Conservation (phyloP, 2,888 invertebrate genomes). For the Pseudoips prasinana region DNA sequence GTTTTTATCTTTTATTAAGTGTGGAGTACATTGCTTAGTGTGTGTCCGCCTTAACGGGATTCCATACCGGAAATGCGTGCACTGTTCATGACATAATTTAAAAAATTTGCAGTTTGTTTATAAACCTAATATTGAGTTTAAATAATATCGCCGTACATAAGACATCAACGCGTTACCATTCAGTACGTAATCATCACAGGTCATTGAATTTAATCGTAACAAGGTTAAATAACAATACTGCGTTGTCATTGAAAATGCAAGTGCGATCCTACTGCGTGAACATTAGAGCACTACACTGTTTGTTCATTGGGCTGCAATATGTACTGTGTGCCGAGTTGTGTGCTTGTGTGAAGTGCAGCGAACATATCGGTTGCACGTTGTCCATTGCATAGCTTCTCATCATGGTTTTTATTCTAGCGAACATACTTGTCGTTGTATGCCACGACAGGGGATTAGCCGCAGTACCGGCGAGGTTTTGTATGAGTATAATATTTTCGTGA, state of each 20-base stretch:
- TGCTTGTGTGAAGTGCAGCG: constrained; percentile 44
- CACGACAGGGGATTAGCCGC: constrained; percentile 44
- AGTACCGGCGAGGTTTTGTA: constrained; percentile 39
- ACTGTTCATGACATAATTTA: constrained; percentile 41
- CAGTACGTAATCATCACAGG: constrained; percentile 43
- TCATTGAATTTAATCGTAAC: constrained; percentile 50
- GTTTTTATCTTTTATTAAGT: constrained; percentile 48
- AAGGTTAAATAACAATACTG: constrained; percentile 55
- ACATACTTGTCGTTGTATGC: constrained; percentile 55
- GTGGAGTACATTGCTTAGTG: constrained; percentile 70
- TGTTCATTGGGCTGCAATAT: constrained; percentile 47
- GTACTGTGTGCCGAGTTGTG: constrained; percentile 39
- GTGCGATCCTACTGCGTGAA: constrained; percentile 33
- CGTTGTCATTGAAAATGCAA: constrained; percentile 57
- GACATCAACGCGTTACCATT: constrained; percentile 65
- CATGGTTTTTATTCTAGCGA: constrained; percentile 67
- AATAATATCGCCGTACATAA: constrained; percentile 46
- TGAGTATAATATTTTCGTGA: constrained; percentile 56
- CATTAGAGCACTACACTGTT: constrained; percentile 38
- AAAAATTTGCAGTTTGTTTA: constrained; percentile 17
- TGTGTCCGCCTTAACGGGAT: constrained; percentile 71
- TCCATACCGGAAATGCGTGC: constrained; percentile 38
- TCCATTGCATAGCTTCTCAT: constrained; percentile 56
- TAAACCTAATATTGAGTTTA: constrained; percentile 17
- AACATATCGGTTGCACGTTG: constrained; percentile 39